Base-by-base conservation (phyloP, 2,797 vertebrate genomes). In the Cephalopachus bancanus region DNA sequence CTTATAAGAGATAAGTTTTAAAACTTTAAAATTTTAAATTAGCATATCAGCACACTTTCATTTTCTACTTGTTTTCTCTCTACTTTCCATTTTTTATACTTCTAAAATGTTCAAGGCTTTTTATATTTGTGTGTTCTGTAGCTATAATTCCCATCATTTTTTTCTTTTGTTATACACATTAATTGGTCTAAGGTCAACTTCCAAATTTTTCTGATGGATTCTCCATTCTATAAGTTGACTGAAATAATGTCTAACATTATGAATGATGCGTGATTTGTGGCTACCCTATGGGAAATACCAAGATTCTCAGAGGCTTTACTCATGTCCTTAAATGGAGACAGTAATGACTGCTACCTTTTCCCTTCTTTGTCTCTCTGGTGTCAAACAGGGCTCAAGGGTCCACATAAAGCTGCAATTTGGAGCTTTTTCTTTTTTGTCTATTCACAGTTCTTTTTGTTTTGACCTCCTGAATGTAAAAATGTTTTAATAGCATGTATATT, bases 401-500 rank as follows among this genome's bases (percentile, higher is more conserved):
- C 60, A 75, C n/a, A 4, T 15, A 37, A 76, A 37, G 12, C 20
- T 88, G 10, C 12, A 65, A 1, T 81, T 69, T 83, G 65, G 44
- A 64, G 26, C 14, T 72, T 93, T 95, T 91, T 59, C 26, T 81
- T 67, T 69, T 9, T 78, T 51, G 9, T 80, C 37, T 72, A 28
- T 84, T 84, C n/a, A 55, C 12, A 55, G 53, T 81, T 90, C 71
- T 92, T 20, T 87, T 67, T 89, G 16, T 64, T 94, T 89, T 93
- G 30, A 59, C 44, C 5, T 91, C 57, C 28, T 93, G 28, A 95
- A 81, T 92, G 15, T 95, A 57, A 93, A 97, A 91, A 44, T n/a
- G 51, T 86, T 89, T 64, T 62, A 94, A 75, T 37, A 83, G n/a
- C 51, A 92, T n/a, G 7, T 60, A 33, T 83, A 90, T 75, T 95